Evolutionary conservation across 2,797 vertebrate species (phyloP).

Genomic region (Chelmon rostratus): DNA sequence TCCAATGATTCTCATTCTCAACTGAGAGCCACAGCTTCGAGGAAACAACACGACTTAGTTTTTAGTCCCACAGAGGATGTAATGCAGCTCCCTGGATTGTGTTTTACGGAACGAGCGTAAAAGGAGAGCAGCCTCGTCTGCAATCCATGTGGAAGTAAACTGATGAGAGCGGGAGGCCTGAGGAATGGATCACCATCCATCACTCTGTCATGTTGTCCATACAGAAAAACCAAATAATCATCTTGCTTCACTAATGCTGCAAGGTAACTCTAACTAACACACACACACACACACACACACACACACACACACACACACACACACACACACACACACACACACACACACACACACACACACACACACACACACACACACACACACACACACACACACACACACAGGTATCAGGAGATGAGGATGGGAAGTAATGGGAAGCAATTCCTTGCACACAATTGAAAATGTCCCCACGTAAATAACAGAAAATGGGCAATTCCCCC

Average conservation of each 20-base stretch:
- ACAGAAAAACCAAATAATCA: constrained; percentile 40
- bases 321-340: no score
- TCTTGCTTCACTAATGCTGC: constrained; percentile 24
- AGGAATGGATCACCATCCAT: constrained; percentile 67
- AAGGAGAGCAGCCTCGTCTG: constrained; percentile 9
- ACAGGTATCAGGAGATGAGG: not conserved
- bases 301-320: not conserved
- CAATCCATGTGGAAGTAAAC: constrained; percentile 35
- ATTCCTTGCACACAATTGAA: constrained; percentile 13
- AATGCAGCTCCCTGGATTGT: constrained; percentile 10
- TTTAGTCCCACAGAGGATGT: constrained; percentile 1
- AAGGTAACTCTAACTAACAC: not conserved
- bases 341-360: no score
- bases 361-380: no score
- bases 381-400: no score
- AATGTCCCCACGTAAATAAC: not conserved
- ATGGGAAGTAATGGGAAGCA: not conserved
- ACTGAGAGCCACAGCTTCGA: not conserved
- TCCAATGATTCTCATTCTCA: not conserved
- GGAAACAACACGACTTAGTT: not conserved
- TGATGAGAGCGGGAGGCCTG: constrained; percentile 61
- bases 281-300: not conserved
- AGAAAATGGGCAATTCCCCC: not conserved
- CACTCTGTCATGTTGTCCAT: constrained; percentile 67
- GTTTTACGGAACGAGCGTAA: constrained; percentile 25